Conservation (phyloP, 1,140 invertebrate genomes). For the Cotesia chilonis region DNA sequence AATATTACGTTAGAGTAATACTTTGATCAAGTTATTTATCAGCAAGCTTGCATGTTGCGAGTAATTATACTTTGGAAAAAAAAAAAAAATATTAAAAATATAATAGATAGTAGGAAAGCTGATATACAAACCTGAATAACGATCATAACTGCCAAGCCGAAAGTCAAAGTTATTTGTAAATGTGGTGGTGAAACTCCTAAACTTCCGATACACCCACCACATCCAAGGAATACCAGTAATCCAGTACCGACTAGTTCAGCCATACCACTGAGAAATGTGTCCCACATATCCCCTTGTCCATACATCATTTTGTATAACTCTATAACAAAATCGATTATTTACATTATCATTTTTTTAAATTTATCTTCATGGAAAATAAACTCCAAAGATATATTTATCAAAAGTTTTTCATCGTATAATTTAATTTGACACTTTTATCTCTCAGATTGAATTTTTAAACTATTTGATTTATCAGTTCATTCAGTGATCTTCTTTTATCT, state of each 20-base stretch:
- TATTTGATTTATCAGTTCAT: no score
- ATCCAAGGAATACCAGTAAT: slow-evolving; percentile 78
- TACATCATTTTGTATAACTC: slow-evolving; percentile 47
- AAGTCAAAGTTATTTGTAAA: slow-evolving; percentile 72
- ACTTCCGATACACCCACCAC: slow-evolving; percentile 71
- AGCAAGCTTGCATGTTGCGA: no score
- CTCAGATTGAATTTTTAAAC: no score
- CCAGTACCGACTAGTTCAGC: slow-evolving; percentile 79
- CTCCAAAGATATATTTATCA: no score
- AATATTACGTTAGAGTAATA: no score
- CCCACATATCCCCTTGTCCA: slow-evolving; percentile 40
- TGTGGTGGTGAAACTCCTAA: slow-evolving; percentile 56
- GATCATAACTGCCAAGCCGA: slow-evolving; percentile 76
- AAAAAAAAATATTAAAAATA: no score
- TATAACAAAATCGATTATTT: slow-evolving; percentile 31
- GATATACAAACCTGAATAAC: slow-evolving; percentile 68
- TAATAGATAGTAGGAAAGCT: background rate
- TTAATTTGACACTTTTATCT: no score
- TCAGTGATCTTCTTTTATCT: no score
- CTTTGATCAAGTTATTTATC: no score
- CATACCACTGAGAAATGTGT: slow-evolving; percentile 40
- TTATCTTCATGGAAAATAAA: no score
- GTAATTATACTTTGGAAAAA: no score
- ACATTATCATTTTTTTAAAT: background rate
- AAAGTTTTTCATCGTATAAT: no score